Base-by-base conservation (phyloP, 2,113 vertebrate species). In the Typhlomys cinereus region DNA sequence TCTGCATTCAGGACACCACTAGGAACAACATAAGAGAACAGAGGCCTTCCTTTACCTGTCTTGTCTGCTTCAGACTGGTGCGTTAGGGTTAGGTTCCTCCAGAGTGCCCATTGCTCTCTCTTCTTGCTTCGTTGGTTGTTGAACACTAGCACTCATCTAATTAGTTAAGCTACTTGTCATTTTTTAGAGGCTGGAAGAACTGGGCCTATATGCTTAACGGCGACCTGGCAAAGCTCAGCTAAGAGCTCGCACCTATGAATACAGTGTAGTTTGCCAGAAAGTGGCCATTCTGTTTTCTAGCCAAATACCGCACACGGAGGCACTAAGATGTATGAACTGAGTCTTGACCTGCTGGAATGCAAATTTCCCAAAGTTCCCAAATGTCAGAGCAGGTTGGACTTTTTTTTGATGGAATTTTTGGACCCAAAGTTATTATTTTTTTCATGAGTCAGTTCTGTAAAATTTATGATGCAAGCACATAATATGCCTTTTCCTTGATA, bases 131-230 rank as follows among this genome's bases (percentile, higher is more conserved):
- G 96, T 76, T 41, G 48, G 85, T 92, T 94, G 75, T 94, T 82
- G 74, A 94, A 94, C 93, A 95, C 88, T 96, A 95, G 69, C 88
- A 96, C 88, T 92, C 88, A 83, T 90, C 93, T 96, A 95, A 93
- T 95, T 85, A 96, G 70, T 27, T 73, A 67, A 92, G 75, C 31
- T 88, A 67, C 85, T 92, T 94, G 44, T 76, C 92, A 91, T 90
- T 96, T 95, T 95, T 85, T 95, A 90, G 64, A 66, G 85, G n/a
- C 54, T n/a, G 34, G 46, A 93, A 92, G 54, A 74, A 66, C 52
- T 21, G 7, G 36, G 31, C 52, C 88, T 83, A 88, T 93, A 92
- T 71, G 75, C 85, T 83, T 71, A 31, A 93, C 76, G 90, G 93
- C 93, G 94, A 50, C 29, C 88, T 88, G 82, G 95, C 93, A 93